These are phyloP conservation scores for Aleiodes sp. DNA, from an alignment of 1,140 invertebrate genomes.

Conservation along the genomic window DNA sequence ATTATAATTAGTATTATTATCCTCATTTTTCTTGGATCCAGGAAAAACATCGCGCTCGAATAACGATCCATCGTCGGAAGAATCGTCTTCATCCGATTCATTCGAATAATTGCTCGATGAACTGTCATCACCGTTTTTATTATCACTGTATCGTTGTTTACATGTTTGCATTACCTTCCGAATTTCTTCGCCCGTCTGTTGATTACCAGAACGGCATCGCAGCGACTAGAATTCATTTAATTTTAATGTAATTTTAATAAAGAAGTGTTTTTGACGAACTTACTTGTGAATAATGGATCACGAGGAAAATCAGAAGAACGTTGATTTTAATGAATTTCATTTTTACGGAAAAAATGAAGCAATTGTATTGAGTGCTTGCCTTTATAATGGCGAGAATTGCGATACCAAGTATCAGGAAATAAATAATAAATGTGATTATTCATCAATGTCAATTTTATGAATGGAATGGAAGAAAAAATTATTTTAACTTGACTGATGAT, in stretches of 20 bases:
- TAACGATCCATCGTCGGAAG: slow-evolving; percentile 46
- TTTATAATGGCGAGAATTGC: too few relatives aligned
- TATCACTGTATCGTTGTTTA: slow-evolving; percentile 39
- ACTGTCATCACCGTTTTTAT: slow-evolving; percentile 33
- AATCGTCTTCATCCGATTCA: slow-evolving; percentile 33
- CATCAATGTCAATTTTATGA: not conserved
- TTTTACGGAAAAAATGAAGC: too few relatives aligned
- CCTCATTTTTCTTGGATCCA: slow-evolving; percentile 28
- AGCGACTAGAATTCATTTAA: slow-evolving; percentile 46
- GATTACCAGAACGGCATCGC: slow-evolving; percentile 53
- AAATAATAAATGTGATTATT: not conserved
- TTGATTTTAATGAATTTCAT: too few relatives aligned
- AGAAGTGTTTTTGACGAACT: too few relatives aligned
- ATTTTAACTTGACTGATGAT: too few relatives aligned
- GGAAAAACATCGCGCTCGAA: slow-evolving; percentile 50
- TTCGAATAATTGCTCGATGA: slow-evolving; percentile 40
- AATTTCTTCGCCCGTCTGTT: slow-evolving; percentile 51
- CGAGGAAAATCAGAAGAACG: too few relatives aligned
- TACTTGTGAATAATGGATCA: slow-evolving; percentile 6
- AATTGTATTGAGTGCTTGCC: too few relatives aligned
- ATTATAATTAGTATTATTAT: too few relatives aligned
- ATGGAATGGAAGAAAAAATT: not conserved
- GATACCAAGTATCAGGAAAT: too few relatives aligned
- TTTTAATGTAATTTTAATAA: not conserved
- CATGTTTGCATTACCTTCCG: slow-evolving; percentile 54